phyloP scores from a whole-genome alignment of 2,797 vertebrate species.

The Tapera naevia region DNA sequence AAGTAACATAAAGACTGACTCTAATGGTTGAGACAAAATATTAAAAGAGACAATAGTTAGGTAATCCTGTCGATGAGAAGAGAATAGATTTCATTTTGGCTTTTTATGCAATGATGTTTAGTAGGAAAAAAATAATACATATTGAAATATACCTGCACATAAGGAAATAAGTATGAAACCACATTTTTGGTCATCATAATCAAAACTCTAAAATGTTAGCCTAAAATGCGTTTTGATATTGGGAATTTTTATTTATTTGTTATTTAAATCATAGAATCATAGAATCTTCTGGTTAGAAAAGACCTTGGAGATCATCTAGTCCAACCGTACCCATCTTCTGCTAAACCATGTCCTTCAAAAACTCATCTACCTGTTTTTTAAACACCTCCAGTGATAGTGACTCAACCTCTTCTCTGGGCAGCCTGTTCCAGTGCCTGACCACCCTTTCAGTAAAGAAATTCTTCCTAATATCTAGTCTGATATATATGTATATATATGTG shows the following conservation, averaged over 20 bases:
- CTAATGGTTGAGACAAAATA: neutral
- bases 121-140: neutral
- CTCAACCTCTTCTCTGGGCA: no score
- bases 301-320: no score
- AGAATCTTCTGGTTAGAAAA: no score
- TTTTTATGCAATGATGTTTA: neutral
- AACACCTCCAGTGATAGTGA: no score
- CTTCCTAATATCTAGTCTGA: no score
- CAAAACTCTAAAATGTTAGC: neutral
- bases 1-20: neutral
- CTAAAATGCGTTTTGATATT: neutral
- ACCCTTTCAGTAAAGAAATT: no score
- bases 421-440: no score
- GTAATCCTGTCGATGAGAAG: neutral
- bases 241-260: neutral
- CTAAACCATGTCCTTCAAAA: no score
- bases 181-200: neutral
- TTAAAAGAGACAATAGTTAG: neutral
- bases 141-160: neutral
- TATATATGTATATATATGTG: neutral
- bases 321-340: no score
- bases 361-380: no score
- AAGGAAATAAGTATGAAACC: neutral
- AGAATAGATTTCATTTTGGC: neutral
- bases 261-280: no score